Evolutionary conservation across 2,888 invertebrate genomes (phyloP).

Genomic region (Lapara coniferarum): DNA sequence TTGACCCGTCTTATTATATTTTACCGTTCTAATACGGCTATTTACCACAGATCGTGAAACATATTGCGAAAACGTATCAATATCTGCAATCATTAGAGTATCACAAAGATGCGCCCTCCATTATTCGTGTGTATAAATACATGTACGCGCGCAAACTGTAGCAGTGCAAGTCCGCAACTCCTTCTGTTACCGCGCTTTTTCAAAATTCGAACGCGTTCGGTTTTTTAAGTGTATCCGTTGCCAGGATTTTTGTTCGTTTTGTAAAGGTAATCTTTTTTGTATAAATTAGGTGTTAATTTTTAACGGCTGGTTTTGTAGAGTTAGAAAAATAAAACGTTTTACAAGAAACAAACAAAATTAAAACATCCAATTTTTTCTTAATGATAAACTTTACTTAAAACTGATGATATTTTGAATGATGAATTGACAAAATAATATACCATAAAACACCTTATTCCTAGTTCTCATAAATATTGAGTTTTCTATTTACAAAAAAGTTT

Average conservation of each 20-base stretch:
- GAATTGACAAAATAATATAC: too few species aligned
- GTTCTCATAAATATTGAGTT: too few species aligned
- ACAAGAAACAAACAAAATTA: too few species aligned
- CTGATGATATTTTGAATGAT: too few species aligned
- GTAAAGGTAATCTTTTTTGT: conserved; percentile 6
- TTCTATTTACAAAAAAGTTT: too few species aligned
- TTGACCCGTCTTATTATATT: neutral
- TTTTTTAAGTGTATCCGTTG: neutral
- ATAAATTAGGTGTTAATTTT: neutral
- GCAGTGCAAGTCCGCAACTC: conserved; percentile 5
- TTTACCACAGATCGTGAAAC: conserved; percentile 9
- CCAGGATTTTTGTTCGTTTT: conserved; percentile 10
- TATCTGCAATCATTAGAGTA: conserved; percentile 7
- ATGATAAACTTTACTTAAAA: too few species aligned
- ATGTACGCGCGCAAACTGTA: conserved; percentile 13
- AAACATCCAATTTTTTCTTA: too few species aligned
- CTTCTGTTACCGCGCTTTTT: conserved; percentile 15
- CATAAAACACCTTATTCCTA: too few species aligned
- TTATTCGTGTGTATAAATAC: conserved; percentile 15
- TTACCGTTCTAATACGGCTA: neutral
- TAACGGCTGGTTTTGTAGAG: neutral
- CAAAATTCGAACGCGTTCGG: conserved; percentile 9
- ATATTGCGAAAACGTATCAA: conserved; percentile 21
- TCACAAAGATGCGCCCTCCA: conserved; percentile 20
- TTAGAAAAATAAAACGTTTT: neutral